These are phyloP conservation scores for Drosophila greeni DNA, from an alignment of 2,888 invertebrate genomes.

Conservation along the genomic window DNA sequence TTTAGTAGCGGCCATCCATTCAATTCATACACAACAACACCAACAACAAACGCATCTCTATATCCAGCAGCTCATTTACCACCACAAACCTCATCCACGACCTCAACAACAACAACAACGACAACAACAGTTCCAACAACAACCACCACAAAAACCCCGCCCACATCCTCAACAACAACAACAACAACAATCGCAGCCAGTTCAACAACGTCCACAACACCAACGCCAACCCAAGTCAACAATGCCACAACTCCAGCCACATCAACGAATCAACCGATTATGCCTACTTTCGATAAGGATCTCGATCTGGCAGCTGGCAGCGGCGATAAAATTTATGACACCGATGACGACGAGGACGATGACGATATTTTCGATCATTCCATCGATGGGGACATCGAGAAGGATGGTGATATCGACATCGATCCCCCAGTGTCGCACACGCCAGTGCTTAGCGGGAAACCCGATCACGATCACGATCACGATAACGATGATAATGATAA, in stretches of 20 bases:
- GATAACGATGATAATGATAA: slow-evolving; percentile 34
- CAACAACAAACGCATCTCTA: slow-evolving; percentile 61
- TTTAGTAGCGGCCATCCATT: slow-evolving; percentile 54
- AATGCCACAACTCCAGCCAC: slow-evolving; percentile 3
- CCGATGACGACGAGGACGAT: slow-evolving; percentile 40
- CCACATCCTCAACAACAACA: slow-evolving; percentile 22
- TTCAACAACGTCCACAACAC: slow-evolving; percentile 13
- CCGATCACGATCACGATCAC: slow-evolving; percentile 34
- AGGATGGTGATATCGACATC: background rate
- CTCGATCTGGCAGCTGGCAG: slow-evolving; percentile 54
- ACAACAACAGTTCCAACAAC: slow-evolving; percentile 10
- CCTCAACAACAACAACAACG: slow-evolving; percentile 46
- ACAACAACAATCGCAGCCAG: slow-evolving; percentile 18
- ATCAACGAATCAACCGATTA: slow-evolving; percentile 6
- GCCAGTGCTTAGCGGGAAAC: background rate
- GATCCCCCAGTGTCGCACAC: background rate
- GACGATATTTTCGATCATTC: background rate
- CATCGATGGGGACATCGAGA: background rate
- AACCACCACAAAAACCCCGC: slow-evolving; percentile 20
- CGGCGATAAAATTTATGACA: slow-evolving; percentile 52
- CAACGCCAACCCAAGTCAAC: slow-evolving; percentile 5
- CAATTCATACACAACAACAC: slow-evolving; percentile 41
- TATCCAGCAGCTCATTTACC: slow-evolving; percentile 70
- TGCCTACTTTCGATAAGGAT: slow-evolving; percentile 27
- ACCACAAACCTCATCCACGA: slow-evolving; percentile 48